Percentiles rank a stretch among this genome's conserved stretches.
phyloP scores from a whole-genome alignment of 2,113 vertebrate species.

The Vimba vimba region DNA sequence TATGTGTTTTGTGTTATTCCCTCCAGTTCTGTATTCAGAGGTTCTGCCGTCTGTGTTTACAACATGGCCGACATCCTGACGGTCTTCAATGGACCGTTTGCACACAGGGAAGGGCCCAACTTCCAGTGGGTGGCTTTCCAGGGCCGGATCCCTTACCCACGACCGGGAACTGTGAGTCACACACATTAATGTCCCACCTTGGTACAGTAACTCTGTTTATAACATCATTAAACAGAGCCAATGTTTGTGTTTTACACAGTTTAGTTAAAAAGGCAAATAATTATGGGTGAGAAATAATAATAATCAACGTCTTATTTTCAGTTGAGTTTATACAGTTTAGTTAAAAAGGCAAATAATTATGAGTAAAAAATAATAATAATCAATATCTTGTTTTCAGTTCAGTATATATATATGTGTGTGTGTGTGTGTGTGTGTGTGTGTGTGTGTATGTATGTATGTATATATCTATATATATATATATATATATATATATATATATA shows the following conservation, averaged over 20 bases:
- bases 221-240: not conserved
- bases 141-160: slow-evolving; percentile 93
- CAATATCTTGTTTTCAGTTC: not conserved
- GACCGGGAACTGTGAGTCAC: slow-evolving; percentile 93
- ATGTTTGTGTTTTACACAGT: not conserved
- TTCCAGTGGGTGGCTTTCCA: slow-evolving; percentile 96
- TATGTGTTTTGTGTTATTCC: slow-evolving; percentile 22
- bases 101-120: slow-evolving; percentile 95
- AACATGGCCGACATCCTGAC: slow-evolving; percentile 96
- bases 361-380: not conserved
- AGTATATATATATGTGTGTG: no score
- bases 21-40: slow-evolving; percentile 94
- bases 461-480: no score
- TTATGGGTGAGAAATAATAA: not conserved
- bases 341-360: no score
- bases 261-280: not conserved
- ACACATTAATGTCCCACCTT: not conserved
- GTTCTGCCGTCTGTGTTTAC: slow-evolving; percentile 96
- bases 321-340: not conserved
- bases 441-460: no score
- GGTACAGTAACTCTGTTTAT: not conserved
- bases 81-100: slow-evolving; percentile 97
- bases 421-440: no score
- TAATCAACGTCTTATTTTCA: not conserved
- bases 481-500: no score